Evolutionary conservation across 2,113 vertebrate genomes (phyloP), one percentile per base, ranked within the genome.

Genomic region (Colaptes auratus): DNA sequence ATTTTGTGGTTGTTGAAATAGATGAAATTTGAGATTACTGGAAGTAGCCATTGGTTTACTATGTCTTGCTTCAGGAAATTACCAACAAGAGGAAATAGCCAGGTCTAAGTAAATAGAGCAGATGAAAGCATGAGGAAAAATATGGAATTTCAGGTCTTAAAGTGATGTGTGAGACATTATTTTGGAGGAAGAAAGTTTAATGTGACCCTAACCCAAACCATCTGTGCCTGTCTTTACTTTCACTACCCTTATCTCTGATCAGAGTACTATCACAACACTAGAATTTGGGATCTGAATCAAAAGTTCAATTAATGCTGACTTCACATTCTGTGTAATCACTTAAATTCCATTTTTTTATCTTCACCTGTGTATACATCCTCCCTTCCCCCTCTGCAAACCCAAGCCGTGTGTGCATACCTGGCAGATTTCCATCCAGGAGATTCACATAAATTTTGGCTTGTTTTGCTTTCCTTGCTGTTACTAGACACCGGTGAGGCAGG

Each of bases 271-370:
- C 89, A 76, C 89, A 87, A 70, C 59, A 70, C 52, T 87, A 46
- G 87, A 92, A 90, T 74, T 89, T 2, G 7, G 92, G 71, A 73
- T 82, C 74, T 50, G 74, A 93, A 89, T 96, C 78, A 93, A 89
- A 88, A 93, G 74, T 89, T 87, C 81, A 84, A 77, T 96, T 95
- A 96, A 82, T 2, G 78, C 91, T 96, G 92, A 94, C 92, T 91
- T 91, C 42, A 70, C 66, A 72, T 93, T 92, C 70, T 64, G 4
- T 61, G 39, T 66, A 91, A 90, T 93, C 79, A 66, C 83, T 88
- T 82, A 75, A 91, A 90, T 94, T 89, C 87, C 87, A 82, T 4
- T 11, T 78, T 82, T 96, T 56, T 84, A 77, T 89, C 80, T 94
- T 95, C 90, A 91, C 82, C 80, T 79, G 85, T 75, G 55, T 82